phyloP scores from a whole-genome alignment of 2,888 invertebrate genomes.

The Teleiodes luculella region DNA sequence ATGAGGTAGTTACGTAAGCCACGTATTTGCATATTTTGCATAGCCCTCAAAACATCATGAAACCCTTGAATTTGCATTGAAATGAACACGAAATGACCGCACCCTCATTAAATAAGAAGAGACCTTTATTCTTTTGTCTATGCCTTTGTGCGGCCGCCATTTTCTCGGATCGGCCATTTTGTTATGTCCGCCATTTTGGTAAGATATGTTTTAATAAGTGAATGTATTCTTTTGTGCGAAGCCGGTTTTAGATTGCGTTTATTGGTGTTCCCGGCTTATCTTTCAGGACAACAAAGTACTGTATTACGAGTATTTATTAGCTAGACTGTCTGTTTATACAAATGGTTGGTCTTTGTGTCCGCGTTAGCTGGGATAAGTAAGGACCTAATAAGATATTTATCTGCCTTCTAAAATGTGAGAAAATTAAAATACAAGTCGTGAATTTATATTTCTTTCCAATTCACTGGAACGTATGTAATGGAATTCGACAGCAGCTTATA shows the following conservation, averaged over 20 bases:
- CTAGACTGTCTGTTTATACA: neutral
- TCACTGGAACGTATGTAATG: too few species aligned
- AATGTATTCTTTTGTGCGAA: conserved; percentile 39
- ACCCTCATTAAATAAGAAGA: conserved; percentile 61
- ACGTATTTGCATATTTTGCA: conserved; percentile 71
- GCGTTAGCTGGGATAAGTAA: too few species aligned
- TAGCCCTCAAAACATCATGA: conserved; percentile 63
- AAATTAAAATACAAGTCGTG: too few species aligned
- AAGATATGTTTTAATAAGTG: conserved; percentile 46
- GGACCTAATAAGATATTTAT: too few species aligned
- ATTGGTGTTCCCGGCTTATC: conserved; percentile 17
- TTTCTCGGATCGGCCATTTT: conserved; percentile 52
- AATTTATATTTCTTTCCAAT: too few species aligned
- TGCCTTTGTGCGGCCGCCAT: conserved; percentile 47
- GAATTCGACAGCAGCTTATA: too few species aligned
- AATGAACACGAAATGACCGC: conserved; percentile 71
- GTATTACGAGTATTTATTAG: conserved; percentile 1
- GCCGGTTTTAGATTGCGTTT: conserved; percentile 13
- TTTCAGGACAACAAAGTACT: neutral
- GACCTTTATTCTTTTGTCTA: conserved; percentile 69
- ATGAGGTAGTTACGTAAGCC: conserved; percentile 29
- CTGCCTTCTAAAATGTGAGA: too few species aligned
- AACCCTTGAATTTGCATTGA: conserved; percentile 72
- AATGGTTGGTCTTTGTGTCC: neutral
- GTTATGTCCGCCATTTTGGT: conserved; percentile 47